Conservation (phyloP, 2,888 invertebrate species). For the Calameuta filiformis region DNA sequence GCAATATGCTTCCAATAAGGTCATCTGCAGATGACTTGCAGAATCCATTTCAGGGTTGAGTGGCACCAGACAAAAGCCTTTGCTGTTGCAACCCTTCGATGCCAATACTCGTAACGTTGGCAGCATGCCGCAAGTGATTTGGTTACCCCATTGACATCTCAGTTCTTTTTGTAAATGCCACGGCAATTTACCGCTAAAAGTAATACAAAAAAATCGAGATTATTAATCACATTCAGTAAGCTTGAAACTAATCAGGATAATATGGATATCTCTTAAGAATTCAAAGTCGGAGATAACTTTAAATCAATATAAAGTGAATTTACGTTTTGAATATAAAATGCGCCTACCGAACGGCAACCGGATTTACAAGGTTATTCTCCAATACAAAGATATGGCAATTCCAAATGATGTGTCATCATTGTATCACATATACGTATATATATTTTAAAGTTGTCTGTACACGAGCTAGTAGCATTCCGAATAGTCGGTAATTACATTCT, state of each 20-base stretch:
- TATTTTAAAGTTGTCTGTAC: neutral
- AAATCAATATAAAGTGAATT: neutral
- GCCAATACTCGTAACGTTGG: slow-evolving; percentile 74
- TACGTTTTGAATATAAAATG: neutral
- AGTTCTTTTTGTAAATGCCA: slow-evolving; percentile 33
- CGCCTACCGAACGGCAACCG: neutral
- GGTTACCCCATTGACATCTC: slow-evolving; percentile 65
- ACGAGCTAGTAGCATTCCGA: neutral
- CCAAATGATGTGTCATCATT: neutral
- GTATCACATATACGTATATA: neutral
- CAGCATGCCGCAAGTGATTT: slow-evolving; percentile 73
- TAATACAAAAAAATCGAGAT: neutral
- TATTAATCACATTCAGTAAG: neutral
- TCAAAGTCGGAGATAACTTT: neutral
- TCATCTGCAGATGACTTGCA: slow-evolving; percentile 82
- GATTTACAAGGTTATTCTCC: neutral
- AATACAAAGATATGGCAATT: neutral
- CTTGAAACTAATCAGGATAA: neutral
- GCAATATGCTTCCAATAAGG: slow-evolving; percentile 81
- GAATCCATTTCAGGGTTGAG: slow-evolving; percentile 75
- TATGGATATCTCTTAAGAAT: neutral
- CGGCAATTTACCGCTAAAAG: slow-evolving; percentile 40
- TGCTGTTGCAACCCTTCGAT: slow-evolving; percentile 71
- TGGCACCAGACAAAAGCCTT: slow-evolving; percentile 71
- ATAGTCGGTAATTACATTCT: neutral